These are phyloP conservation scores for Mirounga angustirostris DNA, from an alignment of 2,113 vertebrate genomes.

Conservation along the genomic window DNA sequence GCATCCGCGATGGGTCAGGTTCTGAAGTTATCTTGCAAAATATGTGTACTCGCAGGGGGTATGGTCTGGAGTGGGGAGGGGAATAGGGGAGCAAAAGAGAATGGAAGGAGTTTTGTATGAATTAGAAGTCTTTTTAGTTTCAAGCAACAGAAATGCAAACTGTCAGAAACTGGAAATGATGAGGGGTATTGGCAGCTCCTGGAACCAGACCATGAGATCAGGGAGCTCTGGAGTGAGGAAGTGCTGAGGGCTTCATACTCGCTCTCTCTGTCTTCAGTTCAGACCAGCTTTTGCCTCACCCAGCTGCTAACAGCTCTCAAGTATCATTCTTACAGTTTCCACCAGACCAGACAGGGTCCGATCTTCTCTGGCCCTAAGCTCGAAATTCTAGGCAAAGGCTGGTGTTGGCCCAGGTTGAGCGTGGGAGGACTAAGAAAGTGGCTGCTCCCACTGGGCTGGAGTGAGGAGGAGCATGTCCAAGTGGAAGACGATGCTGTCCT, in stretches of 20 bases:
- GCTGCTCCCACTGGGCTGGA: accelerated
- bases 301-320: neutral
- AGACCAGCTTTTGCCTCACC: neutral
- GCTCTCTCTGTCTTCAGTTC: neutral
- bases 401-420: neutral
- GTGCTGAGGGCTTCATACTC: neutral
- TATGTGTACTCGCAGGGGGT: accelerated
- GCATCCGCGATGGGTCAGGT: neutral
- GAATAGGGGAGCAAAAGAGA: neutral
- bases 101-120: neutral
- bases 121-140: neutral
- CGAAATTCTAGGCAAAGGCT: neutral
- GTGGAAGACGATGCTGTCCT: neutral
- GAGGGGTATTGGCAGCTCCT: neutral
- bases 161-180: neutral
- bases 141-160: neutral
- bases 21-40: neutral
- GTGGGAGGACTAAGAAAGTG: neutral
- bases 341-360: neutral
- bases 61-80: neutral
- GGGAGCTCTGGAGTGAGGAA: neutral
- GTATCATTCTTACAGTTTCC: neutral
- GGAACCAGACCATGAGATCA: neutral
- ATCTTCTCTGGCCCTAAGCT: neutral
- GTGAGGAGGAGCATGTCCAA: neutral